Base-by-base conservation (phyloP, 2,797 vertebrate genomes). In the Paguma larvata region DNA sequence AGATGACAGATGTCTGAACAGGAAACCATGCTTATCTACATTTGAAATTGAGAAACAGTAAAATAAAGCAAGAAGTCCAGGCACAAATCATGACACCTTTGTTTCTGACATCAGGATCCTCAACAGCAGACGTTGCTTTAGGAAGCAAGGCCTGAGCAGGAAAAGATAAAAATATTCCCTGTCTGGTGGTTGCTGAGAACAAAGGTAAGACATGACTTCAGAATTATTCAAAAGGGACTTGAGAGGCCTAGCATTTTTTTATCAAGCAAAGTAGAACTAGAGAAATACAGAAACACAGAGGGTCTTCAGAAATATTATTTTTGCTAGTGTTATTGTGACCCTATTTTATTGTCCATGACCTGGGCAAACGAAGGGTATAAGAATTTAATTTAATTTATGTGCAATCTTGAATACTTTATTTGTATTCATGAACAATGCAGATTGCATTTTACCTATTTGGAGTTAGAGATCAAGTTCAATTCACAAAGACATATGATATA, bases 281-380 rank as follows among this genome's bases (percentile, higher is more conserved):
- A 89, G 13, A 96, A 59, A n/a, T n/a, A n/a, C n/a, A n/a, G n/a
- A n/a, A n/a, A n/a, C n/a, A n/a, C n/a, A n/a, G n/a, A n/a, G n/a
- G n/a, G n/a, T n/a, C n/a, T n/a, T n/a, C n/a, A 89, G 13, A 96
- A 59, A 83, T 34, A 34, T 8, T 87, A 75, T 80, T 93, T 91
- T 92, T 95, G 18, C 32, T 38, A 94, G 2, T 38, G 32, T 75
- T 83, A 46, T 44, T 90, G 2, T 82, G 75, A 85, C 7, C 34
- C 19, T n/a, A 23, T 89, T 91, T 91, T 87, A 63, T 51, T 90
- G 16, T 6, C 6, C 41, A 34, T 80, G 16, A 14, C 25, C 19
- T 77, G 21, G 30, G 21, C 23, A 85, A 75, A 87, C 23, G 21
- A 48, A 59, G 9, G 11, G 6, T 25, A 7, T 63, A 84, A 67